Percentiles rank a stretch among this genome's conserved stretches.
Conservation (phyloP, 2,113 vertebrate species). For the Hemichromis elongatus region DNA sequence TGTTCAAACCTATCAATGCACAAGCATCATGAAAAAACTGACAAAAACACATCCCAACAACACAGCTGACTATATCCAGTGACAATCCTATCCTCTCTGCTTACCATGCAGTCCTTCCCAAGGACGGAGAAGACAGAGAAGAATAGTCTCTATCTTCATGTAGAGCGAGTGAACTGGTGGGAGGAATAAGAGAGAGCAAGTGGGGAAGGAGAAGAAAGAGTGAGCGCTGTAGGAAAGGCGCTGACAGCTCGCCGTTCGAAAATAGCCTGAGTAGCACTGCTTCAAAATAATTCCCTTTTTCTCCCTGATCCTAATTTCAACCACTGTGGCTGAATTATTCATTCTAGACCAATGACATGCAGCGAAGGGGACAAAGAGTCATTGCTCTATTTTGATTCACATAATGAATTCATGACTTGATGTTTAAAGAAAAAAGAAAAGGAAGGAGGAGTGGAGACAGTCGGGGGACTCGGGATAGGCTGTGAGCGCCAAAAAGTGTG, state of each 20-base stretch:
- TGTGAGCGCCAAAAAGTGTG: neutral
- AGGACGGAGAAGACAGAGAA: slow-evolving; percentile 36
- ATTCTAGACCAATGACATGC: slow-evolving; percentile 65
- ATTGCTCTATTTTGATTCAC: slow-evolving; percentile 67
- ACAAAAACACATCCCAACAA: neutral
- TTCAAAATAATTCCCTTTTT: slow-evolving; percentile 51
- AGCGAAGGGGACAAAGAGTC: slow-evolving; percentile 54
- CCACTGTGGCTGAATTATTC: slow-evolving; percentile 61
- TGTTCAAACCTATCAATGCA: neutral
- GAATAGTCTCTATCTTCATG: slow-evolving; percentile 27
- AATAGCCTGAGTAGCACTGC: slow-evolving; percentile 50
- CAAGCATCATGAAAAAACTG: neutral
- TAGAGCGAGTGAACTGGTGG: slow-evolving; percentile 35
- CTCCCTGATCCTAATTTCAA: slow-evolving; percentile 58
- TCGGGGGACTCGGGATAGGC: neutral
- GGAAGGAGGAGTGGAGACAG: neutral
- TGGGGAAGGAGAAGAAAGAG: slow-evolving; percentile 39
- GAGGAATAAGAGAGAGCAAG: slow-evolving; percentile 34
- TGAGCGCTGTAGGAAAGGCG: slow-evolving; percentile 32
- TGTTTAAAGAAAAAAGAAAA: slow-evolving; percentile 38
- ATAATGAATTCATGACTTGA: slow-evolving; percentile 69
- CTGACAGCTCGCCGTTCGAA: slow-evolving; percentile 50
- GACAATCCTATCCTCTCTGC: slow-evolving; percentile 8
- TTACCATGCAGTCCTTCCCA: slow-evolving; percentile 31
- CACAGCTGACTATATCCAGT: neutral